Evolutionary conservation across 2,888 invertebrate species (phyloP), one percentile per base, ranked within the genome.

Genomic region (Microplitis deprimator): DNA sequence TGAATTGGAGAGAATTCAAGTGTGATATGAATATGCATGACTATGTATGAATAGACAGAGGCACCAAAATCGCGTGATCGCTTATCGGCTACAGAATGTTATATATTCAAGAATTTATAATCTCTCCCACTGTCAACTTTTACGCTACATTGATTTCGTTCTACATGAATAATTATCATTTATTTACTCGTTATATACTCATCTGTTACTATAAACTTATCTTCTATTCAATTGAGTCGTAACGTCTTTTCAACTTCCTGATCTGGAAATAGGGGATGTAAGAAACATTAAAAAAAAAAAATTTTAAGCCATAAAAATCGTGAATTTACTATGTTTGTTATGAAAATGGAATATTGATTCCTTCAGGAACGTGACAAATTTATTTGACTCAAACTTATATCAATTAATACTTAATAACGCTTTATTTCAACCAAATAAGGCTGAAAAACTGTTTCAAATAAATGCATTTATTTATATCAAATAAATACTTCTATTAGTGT

Each of bases 81-180:
- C 72, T 61, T 73, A 73, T 73, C 73, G 50, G 65, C 50, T 50
- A 17, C 60, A 73, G 65, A 67, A 59, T 68, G 76, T 83, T 82
- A 82, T 78, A 78, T 82, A 83, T 83, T 82, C 83, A 82, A 83
- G 82, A 83, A 83, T 83, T 83, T 82, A 83, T 82, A 82, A 83
- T 78, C 78, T 78, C 64, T 50, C 16, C 50, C 67, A 67, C 16
- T 73, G 67, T 65, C 73, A 60, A 73, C 65, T 67, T 73, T 67
- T 38, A 67, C 67, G 8, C 65, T 65, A 65, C 59, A 50, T 65
- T 65, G 65, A 73, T 67, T 67, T 65, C 59, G 38, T 13, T 8
- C 16, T 71, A 16, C 61, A 59, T 73, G 50, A 20, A 73, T 16
- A 72, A 72, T 72, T 41, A 64, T 72, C 41, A 38, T 41, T 72